phyloP scores from a whole-genome alignment of 92 coral and sea anemone species.

The Actinostola sp. region DNA sequence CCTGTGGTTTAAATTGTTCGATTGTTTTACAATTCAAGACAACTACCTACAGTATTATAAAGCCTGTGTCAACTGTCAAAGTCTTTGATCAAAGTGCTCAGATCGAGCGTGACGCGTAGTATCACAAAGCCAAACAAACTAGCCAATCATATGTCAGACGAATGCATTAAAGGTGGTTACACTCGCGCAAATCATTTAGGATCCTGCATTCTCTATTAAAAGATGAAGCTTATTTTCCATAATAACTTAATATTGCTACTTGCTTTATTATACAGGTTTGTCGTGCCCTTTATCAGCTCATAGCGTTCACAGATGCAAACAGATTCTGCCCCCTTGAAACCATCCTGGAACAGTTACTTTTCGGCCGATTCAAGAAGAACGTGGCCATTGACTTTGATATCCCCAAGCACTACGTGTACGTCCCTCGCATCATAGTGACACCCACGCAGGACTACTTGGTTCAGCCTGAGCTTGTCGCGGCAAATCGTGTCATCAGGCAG shows the following conservation, averaged over 20 bases:
- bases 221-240: too few relatives aligned
- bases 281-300: slow-evolving; percentile 65
- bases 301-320: slow-evolving; percentile 52
- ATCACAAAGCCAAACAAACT: too few relatives aligned
- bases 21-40: too few relatives aligned
- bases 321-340: slow-evolving; percentile 72
- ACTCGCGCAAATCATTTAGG: too few relatives aligned
- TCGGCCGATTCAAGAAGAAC: slow-evolving; percentile 53
- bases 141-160: too few relatives aligned
- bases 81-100: too few relatives aligned
- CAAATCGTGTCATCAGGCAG: slow-evolving; percentile 90
- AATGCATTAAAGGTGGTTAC: too few relatives aligned
- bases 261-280: slow-evolving; percentile 34
- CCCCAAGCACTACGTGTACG: slow-evolving; percentile 83
- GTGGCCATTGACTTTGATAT: slow-evolving; percentile 64
- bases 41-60: too few relatives aligned
- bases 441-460: slow-evolving; percentile 84
- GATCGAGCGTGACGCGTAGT: too few relatives aligned
- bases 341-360: slow-evolving; percentile 52
- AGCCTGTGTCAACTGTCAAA: too few relatives aligned
- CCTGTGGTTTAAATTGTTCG: too few relatives aligned
- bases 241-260: not conserved
- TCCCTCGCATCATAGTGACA: slow-evolving; percentile 89
- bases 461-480: slow-evolving; percentile 87
- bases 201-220: too few relatives aligned